A percentile compares a stretch with the other conserved stretches of the same genome.
These are phyloP conservation scores for Lycaena phlaeas DNA, from an alignment of 2,888 invertebrate genomes.

Conservation along the genomic window DNA sequence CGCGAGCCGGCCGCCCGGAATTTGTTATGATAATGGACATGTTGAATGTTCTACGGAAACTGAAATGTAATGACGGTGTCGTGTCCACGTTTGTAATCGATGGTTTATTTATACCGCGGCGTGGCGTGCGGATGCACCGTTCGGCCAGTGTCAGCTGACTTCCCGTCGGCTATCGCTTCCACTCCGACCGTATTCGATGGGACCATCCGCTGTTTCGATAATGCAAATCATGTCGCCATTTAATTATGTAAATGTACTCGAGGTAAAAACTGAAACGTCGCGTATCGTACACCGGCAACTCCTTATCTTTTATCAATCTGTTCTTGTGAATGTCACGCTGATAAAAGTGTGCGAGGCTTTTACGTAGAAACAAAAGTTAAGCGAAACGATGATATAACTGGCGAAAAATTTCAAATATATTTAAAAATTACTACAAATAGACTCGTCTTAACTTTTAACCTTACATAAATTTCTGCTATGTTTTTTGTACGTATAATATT, in stretches of 20 bases:
- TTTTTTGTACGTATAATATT: too few species aligned
- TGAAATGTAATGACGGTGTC: conserved; percentile 26
- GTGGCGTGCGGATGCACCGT: conserved; percentile 19
- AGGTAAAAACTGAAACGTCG: neutral
- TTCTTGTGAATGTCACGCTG: conserved; percentile 63
- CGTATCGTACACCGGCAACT: neutral
- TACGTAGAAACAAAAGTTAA: conserved; percentile 4
- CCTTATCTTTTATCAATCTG: conserved; percentile 67
- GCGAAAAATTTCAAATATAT: too few species aligned
- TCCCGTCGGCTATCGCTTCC: conserved; percentile 36
- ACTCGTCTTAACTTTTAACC: too few species aligned
- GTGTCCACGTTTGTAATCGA: conserved; percentile 3
- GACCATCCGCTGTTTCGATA: conserved; percentile 8
- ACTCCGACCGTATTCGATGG: conserved; percentile 14
- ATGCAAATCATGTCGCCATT: neutral
- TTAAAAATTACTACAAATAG: too few species aligned
- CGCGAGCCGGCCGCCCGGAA: conserved; percentile 24
- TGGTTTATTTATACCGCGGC: conserved; percentile 4
- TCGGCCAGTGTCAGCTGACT: conserved; percentile 42
- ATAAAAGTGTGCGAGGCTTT: conserved; percentile 35
- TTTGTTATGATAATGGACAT: conserved; percentile 39
- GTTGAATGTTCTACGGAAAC: conserved; percentile 36
- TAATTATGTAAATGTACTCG: neutral
- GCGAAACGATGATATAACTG: neutral
- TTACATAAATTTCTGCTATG: too few species aligned